Evolutionary conservation across 2,888 invertebrate species (phyloP).

Genomic region (Barypeithes pellucidus): DNA sequence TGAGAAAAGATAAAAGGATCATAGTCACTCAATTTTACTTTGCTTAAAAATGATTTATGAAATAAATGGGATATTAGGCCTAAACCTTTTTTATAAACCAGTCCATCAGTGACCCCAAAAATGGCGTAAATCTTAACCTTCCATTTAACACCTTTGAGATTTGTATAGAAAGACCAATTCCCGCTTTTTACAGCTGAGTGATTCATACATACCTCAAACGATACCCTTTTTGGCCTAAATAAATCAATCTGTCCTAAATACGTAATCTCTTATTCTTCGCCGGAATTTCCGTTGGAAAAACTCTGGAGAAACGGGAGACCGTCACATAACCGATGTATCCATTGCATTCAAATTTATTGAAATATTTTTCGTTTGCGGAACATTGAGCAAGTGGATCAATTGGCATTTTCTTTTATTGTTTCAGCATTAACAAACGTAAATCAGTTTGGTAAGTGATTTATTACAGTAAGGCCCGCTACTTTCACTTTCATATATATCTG

Average conservation of each 20-base stretch:
- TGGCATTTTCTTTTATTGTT: neutral
- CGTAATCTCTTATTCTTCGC: constrained; percentile 51
- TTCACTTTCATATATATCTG: too few species aligned
- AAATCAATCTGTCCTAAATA: constrained; percentile 50
- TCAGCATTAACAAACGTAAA: neutral
- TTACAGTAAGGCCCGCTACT: too few species aligned
- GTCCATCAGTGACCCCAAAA: constrained; percentile 33
- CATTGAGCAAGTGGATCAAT: constrained; percentile 6
- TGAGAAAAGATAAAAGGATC: neutral
- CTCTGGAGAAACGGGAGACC: constrained; percentile 22
- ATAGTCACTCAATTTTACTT: neutral
- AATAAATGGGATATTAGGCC: constrained; percentile 20
- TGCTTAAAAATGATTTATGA: constrained; percentile 9
- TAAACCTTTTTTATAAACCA: constrained; percentile 34
- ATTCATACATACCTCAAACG: constrained; percentile 50
- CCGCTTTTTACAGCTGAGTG: constrained; percentile 50
- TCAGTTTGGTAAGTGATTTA: too few species aligned
- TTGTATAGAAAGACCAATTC: constrained; percentile 49
- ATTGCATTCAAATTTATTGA: constrained; percentile 19
- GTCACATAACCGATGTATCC: constrained; percentile 21
- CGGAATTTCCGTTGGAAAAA: constrained; percentile 38
- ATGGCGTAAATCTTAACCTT: constrained; percentile 52
- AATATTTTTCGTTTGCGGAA: constrained; percentile 17
- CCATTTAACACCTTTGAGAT: constrained; percentile 53
- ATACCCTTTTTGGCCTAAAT: constrained; percentile 51